Evolutionary conservation across 2,888 invertebrate genomes (phyloP).

Genomic region (Hylaea fasciaria): DNA sequence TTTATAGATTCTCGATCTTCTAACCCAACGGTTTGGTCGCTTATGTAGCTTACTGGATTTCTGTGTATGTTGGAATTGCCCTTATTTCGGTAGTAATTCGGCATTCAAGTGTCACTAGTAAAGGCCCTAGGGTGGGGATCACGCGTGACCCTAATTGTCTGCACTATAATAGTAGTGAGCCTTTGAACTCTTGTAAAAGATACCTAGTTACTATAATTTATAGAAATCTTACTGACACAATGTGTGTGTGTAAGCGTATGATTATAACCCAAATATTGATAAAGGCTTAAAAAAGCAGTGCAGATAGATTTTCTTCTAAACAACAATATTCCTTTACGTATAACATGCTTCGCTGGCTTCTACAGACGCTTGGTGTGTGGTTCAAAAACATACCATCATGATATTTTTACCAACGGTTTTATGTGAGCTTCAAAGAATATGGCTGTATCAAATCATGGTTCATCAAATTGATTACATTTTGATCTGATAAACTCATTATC

Average conservation of each 20-base stretch:
- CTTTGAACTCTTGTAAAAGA: too few species aligned
- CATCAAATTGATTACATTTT: too few species aligned
- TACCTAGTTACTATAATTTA: too few species aligned
- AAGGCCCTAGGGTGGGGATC: constrained; percentile 1
- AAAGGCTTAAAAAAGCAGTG: neutral
- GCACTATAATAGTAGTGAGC: neutral
- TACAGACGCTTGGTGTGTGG: constrained; percentile 17
- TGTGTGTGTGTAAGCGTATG: too few species aligned
- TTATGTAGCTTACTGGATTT: neutral
- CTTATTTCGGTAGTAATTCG: neutral
- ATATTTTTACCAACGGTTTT: neutral
- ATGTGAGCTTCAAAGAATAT: neutral
- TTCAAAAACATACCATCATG: neutral
- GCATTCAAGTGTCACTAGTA: neutral
- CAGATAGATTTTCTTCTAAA: constrained; percentile 5
- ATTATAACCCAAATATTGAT: too few species aligned
- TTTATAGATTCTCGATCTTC: too few species aligned
- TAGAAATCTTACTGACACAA: too few species aligned
- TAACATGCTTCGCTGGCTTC: constrained; percentile 24
- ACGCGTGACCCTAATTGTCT: constrained; percentile 1
- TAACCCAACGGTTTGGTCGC: too few species aligned
- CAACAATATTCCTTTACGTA: constrained; percentile 15
- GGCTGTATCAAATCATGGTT: too few species aligned
- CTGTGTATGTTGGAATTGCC: neutral
- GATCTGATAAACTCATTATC: too few species aligned